Evolutionary conservation across 2,113 vertebrate species (phyloP).

Genomic region (Plecturocebus donacophilus): DNA sequence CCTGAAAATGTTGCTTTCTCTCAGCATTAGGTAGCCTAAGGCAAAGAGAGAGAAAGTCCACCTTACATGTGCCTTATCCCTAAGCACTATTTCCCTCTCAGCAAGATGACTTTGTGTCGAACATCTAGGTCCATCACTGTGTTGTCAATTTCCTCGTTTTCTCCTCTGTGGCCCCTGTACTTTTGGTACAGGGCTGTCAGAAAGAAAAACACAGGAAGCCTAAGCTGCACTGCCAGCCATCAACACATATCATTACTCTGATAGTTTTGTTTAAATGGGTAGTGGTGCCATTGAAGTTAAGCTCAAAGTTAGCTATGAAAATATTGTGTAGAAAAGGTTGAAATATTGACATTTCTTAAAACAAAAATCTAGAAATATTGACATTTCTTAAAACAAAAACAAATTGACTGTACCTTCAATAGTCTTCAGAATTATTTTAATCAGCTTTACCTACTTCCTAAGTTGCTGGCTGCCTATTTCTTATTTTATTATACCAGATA

Average conservation of each 20-base stretch:
- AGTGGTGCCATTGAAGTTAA: background rate
- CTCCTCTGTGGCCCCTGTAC: background rate
- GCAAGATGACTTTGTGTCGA: background rate
- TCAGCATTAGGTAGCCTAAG: background rate
- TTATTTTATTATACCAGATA: constrained; percentile 65
- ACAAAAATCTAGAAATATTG: background rate
- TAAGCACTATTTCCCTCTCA: background rate
- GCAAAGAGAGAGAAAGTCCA: background rate
- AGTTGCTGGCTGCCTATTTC: constrained; percentile 56
- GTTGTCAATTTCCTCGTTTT: background rate
- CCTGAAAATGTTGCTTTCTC: background rate
- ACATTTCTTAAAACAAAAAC: constrained; percentile 29
- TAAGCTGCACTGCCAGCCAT: background rate
- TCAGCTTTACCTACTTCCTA: constrained; percentile 64
- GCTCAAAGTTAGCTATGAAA: constrained; percentile 25
- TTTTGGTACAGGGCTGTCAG: background rate
- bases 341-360: constrained; percentile 37
- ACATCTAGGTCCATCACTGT: background rate
- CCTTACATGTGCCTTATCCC: background rate
- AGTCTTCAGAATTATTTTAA: constrained; percentile 53
- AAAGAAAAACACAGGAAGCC: background rate
- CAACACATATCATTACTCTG: background rate
- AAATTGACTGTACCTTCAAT: background rate
- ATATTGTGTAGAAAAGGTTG: constrained; percentile 27
- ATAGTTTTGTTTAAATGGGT: background rate